Conservation (phyloP, 1,140 invertebrate species). For the Leptinotarsa lineolata region DNA sequence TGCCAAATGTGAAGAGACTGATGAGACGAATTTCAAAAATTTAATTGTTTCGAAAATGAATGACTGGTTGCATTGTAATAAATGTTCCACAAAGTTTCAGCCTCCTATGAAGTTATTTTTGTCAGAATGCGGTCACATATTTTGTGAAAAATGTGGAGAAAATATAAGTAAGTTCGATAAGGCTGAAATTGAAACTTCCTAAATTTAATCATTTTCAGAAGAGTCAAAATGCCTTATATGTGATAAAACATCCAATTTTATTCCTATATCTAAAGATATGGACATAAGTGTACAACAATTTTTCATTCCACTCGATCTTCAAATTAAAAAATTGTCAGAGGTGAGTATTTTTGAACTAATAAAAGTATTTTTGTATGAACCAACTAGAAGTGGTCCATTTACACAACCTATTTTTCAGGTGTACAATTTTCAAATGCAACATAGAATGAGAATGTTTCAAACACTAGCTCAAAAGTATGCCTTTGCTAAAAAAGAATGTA, state of each 20-base stretch:
- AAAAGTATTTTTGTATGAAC: not conserved
- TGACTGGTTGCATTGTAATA: constrained; percentile 50
- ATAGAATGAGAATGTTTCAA: constrained; percentile 33
- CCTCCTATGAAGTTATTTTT: constrained; percentile 41
- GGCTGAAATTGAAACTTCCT: too few relatives aligned
- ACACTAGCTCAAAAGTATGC: constrained; percentile 40
- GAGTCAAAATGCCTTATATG: constrained; percentile 38
- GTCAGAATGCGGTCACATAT: constrained; percentile 46
- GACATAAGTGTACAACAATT: constrained; percentile 35
- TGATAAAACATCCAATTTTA: constrained; percentile 31
- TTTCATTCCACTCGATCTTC: constrained; percentile 38
- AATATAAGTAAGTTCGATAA: constrained; percentile 36
- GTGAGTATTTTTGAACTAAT: constrained; percentile 26
- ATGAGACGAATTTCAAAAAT: too few relatives aligned
- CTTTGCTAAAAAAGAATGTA: constrained; percentile 41
- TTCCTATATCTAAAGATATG: constrained; percentile 42
- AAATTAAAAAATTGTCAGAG: constrained; percentile 36
- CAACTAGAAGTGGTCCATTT: too few relatives aligned
- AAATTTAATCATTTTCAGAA: constrained; percentile 27
- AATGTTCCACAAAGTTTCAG: constrained; percentile 37
- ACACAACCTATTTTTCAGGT: constrained; percentile 29
- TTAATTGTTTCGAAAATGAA: constrained; percentile 19
- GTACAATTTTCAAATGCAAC: constrained; percentile 42
- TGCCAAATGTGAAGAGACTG: too few relatives aligned
- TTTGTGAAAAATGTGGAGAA: constrained; percentile 43